These are phyloP conservation scores for Nilaparvata lugens DNA, from an alignment of 1,140 invertebrate genomes.

Conservation along the genomic window DNA sequence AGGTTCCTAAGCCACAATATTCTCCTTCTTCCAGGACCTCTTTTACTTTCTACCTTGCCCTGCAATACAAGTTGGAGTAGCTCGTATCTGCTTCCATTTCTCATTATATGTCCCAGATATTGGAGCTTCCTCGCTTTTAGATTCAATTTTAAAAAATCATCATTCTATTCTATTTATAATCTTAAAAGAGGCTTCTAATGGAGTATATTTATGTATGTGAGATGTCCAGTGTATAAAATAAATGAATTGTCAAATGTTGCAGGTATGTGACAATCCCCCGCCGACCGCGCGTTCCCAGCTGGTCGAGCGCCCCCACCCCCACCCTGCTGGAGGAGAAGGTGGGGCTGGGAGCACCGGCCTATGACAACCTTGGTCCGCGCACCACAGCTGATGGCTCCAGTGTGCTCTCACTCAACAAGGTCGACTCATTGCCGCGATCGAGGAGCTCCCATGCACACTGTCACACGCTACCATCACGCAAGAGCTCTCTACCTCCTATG, in stretches of 20 bases:
- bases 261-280: slow-evolving; percentile 76
- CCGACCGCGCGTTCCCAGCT: slow-evolving; percentile 67
- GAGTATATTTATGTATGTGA: no score
- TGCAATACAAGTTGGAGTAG: no score
- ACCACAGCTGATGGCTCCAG: slow-evolving; percentile 81
- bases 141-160: no score
- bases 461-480: slow-evolving; percentile 31
- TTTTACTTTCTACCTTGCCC: no score
- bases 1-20: no score
- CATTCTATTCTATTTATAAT: no score
- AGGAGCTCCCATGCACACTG: slow-evolving; percentile 43
- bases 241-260: slow-evolving; percentile 20
- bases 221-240: no score
- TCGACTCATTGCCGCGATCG: slow-evolving; percentile 36
- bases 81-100: no score
- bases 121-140: no score
- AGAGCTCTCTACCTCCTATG: slow-evolving; percentile 37
- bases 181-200: no score
- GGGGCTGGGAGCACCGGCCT: slow-evolving; percentile 49
- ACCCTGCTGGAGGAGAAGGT: slow-evolving; percentile 23
- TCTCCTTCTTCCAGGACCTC: no score
- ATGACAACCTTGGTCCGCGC: slow-evolving; percentile 71
- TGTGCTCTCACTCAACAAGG: slow-evolving; percentile 60
- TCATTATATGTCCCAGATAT: no score
- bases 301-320: slow-evolving; percentile 54